These are phyloP conservation scores for Drosophila prosaltans DNA, from an alignment of 1,140 invertebrate species.

Conservation along the genomic window DNA sequence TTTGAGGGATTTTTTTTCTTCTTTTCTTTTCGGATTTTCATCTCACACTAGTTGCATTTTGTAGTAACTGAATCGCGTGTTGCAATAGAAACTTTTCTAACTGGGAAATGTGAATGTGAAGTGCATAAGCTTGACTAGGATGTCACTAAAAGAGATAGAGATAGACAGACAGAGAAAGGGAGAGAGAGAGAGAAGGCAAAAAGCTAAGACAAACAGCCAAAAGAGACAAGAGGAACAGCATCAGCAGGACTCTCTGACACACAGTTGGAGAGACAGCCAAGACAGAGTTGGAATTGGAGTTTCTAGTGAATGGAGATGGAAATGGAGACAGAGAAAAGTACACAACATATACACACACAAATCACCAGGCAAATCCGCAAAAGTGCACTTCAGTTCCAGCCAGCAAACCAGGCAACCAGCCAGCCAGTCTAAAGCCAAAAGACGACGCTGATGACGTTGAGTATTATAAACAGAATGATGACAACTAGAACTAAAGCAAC, in stretches of 20 bases:
- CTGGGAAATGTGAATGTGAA: slow-evolving; percentile 51
- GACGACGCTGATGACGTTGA: slow-evolving; percentile 71
- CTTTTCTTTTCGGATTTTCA: not conserved
- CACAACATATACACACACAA: slow-evolving; percentile 52
- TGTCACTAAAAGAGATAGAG: not conserved
- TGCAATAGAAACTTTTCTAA: slow-evolving; percentile 25
- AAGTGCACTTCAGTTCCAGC: slow-evolving; percentile 71
- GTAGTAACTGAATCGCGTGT: slow-evolving; percentile 10
- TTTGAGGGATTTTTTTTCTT: not conserved
- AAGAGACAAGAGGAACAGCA: slow-evolving; percentile 25
- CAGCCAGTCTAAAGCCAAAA: slow-evolving; percentile 48
- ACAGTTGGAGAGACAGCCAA: slow-evolving; percentile 46
- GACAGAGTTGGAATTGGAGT: slow-evolving; percentile 40
- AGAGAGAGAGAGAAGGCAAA: slow-evolving; percentile 13
- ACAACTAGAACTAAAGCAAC: slow-evolving; percentile 60
- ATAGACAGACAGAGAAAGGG: slow-evolving; percentile 4
- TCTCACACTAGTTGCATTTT: slow-evolving; percentile 18
- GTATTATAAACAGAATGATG: slow-evolving; percentile 76
- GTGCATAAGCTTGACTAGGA: slow-evolving; percentile 25
- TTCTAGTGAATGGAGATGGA: slow-evolving; percentile 18
- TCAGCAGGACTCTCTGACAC: slow-evolving; percentile 24
- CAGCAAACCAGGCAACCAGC: slow-evolving; percentile 26
- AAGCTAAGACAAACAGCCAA: slow-evolving; percentile 67
- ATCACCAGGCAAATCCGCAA: slow-evolving; percentile 68
- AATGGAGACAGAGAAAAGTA: slow-evolving; percentile 7